phyloP scores from a whole-genome alignment of 2,113 vertebrate species.

The Melanerpes aurifrons region DNA sequence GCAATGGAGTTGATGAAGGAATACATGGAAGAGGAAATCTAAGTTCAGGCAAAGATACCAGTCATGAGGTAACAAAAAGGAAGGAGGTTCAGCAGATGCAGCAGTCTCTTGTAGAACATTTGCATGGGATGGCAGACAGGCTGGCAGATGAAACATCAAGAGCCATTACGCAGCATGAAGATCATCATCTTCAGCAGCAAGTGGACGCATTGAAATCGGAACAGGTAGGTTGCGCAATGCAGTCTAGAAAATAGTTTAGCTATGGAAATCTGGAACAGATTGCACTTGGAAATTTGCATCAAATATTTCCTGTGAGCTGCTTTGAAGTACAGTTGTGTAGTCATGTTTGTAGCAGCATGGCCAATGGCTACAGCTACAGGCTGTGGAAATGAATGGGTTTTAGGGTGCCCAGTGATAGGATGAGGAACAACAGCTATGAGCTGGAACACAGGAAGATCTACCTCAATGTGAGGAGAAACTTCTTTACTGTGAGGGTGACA shows the following conservation, averaged over 20 bases:
- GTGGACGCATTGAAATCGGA: conserved; percentile 75
- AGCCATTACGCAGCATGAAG: conserved; percentile 57
- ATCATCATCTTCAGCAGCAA: conserved; percentile 77
- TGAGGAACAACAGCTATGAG: no score
- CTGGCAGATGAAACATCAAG: conserved; percentile 53
- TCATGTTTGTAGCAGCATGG: background rate
- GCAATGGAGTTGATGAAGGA: conserved; percentile 61
- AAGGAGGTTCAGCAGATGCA: conserved; percentile 68
- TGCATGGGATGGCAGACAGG: conserved; percentile 51
- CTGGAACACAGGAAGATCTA: no score
- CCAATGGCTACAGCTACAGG: background rate
- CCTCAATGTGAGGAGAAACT: no score
- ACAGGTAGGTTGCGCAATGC: conserved; percentile 75
- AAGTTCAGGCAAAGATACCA: conserved; percentile 56
- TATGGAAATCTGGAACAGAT: background rate
- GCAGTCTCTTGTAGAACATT: conserved; percentile 24
- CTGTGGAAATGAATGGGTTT: background rate
- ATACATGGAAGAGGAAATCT: conserved; percentile 65
- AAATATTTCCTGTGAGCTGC: background rate
- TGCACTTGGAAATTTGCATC: background rate
- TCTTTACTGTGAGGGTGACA: no score
- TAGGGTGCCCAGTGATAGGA: no score
- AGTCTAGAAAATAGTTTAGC: background rate
- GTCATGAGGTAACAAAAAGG: conserved; percentile 45
- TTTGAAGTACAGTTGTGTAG: background rate